Evolutionary conservation across 2,888 invertebrate genomes (phyloP), one percentile per base, ranked within the genome.

Genomic region (Heteromurus nitidus): DNA sequence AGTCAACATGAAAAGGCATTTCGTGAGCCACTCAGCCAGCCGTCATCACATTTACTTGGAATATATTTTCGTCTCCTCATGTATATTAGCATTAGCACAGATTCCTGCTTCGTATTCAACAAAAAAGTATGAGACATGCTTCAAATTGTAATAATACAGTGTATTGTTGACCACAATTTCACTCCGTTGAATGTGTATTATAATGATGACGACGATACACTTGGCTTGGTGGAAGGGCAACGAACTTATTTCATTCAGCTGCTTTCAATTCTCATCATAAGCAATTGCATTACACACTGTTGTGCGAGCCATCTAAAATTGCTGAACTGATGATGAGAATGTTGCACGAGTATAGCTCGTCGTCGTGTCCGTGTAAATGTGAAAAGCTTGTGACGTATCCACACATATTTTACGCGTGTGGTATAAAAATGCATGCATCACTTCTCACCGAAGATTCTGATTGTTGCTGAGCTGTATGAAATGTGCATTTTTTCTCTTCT

Each of bases 261-360:
- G 70, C 70, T 77, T 65, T 77, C 75, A 22, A 58, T 77, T 77
- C 77, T 77, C 77, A 77, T 77, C 62, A 77, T 77, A 69, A 36
- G 18, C 28, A 28, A 36, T 18, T 64, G 5, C 69, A 69, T 36
- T n/a, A 20, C 44, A n/a, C n/a, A n/a, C n/a, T n/a, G n/a, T n/a
- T n/a, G n/a, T n/a, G n/a, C n/a, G n/a, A n/a, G n/a, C n/a, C n/a
- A n/a, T n/a, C n/a, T n/a, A n/a, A n/a, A n/a, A n/a, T n/a, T n/a
- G 28, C 26, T 53, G 26, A 44, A 44, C 42, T 3, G 24, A 68
- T n/a, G 55, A 18, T 55, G 20, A 55, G 55, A 2, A 3, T 68
- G 9, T 69, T 69, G 69, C 55, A 69, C 31, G 11, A 69, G 30
- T 20, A 13, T 55, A 28, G 53, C 47, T 22, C 26, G 26, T 26